phyloP scores from a whole-genome alignment of 2,797 vertebrate genomes.

The Peromyscus aztecus region DNA sequence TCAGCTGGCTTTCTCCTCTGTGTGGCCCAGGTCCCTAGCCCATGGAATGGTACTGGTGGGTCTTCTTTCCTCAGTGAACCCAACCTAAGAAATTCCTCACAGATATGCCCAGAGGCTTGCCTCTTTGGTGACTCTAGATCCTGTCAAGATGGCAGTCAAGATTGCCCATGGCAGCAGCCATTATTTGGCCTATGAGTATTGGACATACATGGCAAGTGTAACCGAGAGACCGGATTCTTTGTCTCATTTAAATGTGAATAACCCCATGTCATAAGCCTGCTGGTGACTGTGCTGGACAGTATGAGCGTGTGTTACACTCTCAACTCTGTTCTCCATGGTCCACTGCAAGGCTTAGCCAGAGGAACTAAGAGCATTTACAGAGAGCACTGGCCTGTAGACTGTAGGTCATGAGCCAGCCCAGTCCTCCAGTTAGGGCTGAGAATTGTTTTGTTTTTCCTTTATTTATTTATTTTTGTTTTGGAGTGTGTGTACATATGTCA shows the following conservation, averaged over 20 bases:
- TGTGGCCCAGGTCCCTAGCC: background rate
- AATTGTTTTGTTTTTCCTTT: background rate
- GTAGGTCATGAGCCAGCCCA: accelerated
- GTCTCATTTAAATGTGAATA: conserved; percentile 18
- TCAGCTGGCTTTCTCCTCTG: background rate
- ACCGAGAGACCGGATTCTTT: background rate
- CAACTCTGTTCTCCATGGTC: accelerated
- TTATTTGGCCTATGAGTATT: background rate
- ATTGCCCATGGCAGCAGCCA: background rate
- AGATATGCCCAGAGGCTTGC: background rate
- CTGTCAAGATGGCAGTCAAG: background rate
- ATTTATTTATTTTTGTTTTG: background rate
- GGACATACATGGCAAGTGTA: background rate
- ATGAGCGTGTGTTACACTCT: background rate
- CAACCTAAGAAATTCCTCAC: background rate
- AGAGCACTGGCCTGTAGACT: background rate
- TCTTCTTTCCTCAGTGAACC: background rate
- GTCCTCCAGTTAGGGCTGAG: background rate
- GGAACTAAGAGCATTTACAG: background rate
- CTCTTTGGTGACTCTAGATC: background rate
- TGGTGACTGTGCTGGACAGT: background rate
- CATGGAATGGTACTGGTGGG: background rate
- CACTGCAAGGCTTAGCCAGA: background rate
- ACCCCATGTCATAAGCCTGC: background rate
- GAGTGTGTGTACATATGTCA: no score